A percentile compares a stretch with the other conserved stretches of the same genome.
Conservation (phyloP, 1,140 invertebrate genomes). For the Elymnias hypermnestra region DNA sequence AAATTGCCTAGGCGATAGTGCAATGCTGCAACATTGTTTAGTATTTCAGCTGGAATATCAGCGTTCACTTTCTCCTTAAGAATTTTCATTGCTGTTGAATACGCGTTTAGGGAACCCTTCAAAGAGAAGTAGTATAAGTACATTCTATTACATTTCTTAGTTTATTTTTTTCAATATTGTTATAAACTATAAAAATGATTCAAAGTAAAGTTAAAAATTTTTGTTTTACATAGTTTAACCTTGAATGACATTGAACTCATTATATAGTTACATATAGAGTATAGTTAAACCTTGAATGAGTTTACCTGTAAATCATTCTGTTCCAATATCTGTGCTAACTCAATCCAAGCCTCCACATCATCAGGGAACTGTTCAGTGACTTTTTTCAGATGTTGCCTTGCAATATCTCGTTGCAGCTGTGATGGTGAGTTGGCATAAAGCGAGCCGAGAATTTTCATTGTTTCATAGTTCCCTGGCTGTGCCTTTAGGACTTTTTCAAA, state of each 20-base stretch:
- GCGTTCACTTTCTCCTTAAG: slow-evolving; percentile 94
- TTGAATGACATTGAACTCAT: no score
- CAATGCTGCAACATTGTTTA: slow-evolving; percentile 97
- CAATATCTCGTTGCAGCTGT: slow-evolving; percentile 93
- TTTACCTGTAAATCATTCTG: slow-evolving; percentile 91
- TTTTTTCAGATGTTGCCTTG: slow-evolving; percentile 92
- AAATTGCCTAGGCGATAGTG: slow-evolving; percentile 93
- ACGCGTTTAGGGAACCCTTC: slow-evolving; percentile 89
- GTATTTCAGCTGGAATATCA: slow-evolving; percentile 97
- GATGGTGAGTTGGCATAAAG: slow-evolving; percentile 95
- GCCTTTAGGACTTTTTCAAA: slow-evolving; percentile 99
- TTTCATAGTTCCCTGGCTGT: slow-evolving; percentile 98
- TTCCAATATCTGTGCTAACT: slow-evolving; percentile 98
- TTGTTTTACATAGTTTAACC: no score
- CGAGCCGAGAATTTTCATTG: slow-evolving; percentile 99
- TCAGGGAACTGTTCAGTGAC: slow-evolving; percentile 98
- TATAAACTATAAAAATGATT: no score
- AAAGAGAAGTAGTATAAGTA: no score
- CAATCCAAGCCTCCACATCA: slow-evolving; percentile 99
- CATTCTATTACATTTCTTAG: no score
- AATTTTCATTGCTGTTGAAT: slow-evolving; percentile 95
- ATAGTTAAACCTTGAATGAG: no score
- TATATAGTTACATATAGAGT: no score
- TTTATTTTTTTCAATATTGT: not conserved
- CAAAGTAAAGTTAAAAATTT: no score